Evolutionary conservation across 2,113 vertebrate genomes (phyloP), one percentile per base, ranked within the genome.

Genomic region (Tonatia bakeri): DNA sequence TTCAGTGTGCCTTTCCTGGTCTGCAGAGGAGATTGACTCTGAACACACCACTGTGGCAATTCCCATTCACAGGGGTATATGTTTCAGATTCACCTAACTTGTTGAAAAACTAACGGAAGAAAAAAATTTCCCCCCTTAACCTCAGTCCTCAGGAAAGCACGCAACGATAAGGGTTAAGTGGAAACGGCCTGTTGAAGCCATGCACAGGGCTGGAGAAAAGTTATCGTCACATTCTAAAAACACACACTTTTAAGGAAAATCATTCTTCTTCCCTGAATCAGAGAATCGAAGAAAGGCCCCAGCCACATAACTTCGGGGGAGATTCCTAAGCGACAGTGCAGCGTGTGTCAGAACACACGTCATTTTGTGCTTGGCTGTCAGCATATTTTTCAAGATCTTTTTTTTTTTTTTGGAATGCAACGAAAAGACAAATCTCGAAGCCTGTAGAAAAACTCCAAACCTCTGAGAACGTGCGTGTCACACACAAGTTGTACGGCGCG

Each of bases 301-400:
- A 95, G 88, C 97, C 95, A 98, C 97, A 98, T 95, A 97, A 97
- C 98, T 98, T 90, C 94, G 97, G 97, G 98, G 94, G 96, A 97
- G 95, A 96, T 97, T 97, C 95, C 94, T 92, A 85, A 96, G 94
- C 95, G 96, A 97, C 85, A 87, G 91, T 0, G 52, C 94, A 40
- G 67, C 94, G 77, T 97, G 94, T 98, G 97, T 98, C 97, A 98
- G 96, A 98, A 97, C 0, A 2, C 95, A 98, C 93, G 98, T 97
- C 97, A 98, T 97, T 97, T 98, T 94, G 87, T 83, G 97, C 96
- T 96, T 92, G 97, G 97, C 97, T 98, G 98, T 97, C 97, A 94
- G 90, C 45, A 79, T 77, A 69, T 64, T 96, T 92, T 65, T 97
- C 79, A 80, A 97, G 97, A 97, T 92, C 94, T 52, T 86, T 97